Evolutionary conservation across 2,113 vertebrate genomes (phyloP).

Genomic region (Hemiscyllium ocellatum): DNA sequence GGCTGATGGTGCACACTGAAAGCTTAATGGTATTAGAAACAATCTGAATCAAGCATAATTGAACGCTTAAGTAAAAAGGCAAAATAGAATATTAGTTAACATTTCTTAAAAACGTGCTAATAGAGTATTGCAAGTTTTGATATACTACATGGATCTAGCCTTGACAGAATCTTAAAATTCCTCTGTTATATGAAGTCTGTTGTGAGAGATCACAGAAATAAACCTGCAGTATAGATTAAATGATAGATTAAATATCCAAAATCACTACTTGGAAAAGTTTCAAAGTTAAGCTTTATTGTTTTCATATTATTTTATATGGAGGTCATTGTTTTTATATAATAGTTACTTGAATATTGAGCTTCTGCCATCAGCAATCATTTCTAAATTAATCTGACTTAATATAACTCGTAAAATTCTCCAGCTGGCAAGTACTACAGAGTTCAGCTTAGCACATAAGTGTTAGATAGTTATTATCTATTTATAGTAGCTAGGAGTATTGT

Average conservation of each 20-base stretch:
- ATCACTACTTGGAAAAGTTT: conserved; percentile 33
- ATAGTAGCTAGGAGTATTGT: neutral
- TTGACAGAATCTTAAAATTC: neutral
- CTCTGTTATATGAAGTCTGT: neutral
- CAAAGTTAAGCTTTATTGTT: conserved; percentile 8
- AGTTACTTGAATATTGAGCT: neutral
- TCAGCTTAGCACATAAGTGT: neutral
- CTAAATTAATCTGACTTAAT: conserved; percentile 24
- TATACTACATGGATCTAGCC: neutral
- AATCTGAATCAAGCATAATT: neutral
- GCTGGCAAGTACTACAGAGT: neutral
- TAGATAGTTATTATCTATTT: conserved; percentile 17
- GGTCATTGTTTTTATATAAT: neutral
- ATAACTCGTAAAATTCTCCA: neutral
- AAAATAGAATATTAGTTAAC: neutral
- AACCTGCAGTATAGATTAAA: conserved; percentile 5
- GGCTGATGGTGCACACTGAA: neutral
- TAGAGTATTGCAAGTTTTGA: neutral
- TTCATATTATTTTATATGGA: neutral
- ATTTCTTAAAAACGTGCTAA: neutral
- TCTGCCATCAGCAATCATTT: neutral
- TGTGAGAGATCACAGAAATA: neutral
- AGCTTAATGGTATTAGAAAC: neutral
- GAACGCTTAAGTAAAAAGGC: neutral
- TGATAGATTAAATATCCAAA: neutral